Percentiles rank a stretch among this genome's conserved stretches.
These are phyloP conservation scores for Holacanthus passer DNA, from an alignment of 2,113 vertebrate genomes.

Conservation along the genomic window DNA sequence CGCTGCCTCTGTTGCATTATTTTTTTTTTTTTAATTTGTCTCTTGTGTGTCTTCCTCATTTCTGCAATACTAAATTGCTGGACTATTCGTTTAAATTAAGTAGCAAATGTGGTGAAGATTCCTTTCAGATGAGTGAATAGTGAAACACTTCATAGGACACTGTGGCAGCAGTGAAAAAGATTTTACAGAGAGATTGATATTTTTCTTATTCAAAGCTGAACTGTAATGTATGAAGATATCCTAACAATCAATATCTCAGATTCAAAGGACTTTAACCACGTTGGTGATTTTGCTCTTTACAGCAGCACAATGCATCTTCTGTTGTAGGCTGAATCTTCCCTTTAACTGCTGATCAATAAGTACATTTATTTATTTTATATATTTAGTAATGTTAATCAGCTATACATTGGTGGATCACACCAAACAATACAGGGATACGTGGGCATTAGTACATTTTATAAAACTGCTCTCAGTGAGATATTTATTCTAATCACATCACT, in stretches of 20 bases:
- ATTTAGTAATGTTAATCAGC: no score
- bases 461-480: not conserved
- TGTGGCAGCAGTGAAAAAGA: not conserved
- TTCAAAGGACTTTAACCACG: not conserved
- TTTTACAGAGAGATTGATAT: not conserved
- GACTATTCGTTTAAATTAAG: not conserved
- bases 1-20: not conserved
- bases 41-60: no score
- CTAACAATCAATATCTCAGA: not conserved
- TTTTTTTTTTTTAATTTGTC: not conserved
- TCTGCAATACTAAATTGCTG: not conserved
- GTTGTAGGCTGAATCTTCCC: not conserved
- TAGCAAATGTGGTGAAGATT: not conserved
- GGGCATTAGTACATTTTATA: no score
- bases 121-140: not conserved
- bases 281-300: not conserved
- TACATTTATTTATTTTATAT: no score
- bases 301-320: not conserved
- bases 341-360: not conserved
- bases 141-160: not conserved
- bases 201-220: not conserved
- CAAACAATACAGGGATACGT: not conserved
- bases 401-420: accelerated
- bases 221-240: not conserved
- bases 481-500: not conserved